Base-by-base conservation (phyloP, 2,888 invertebrate species). In the Tetragonisca angustula region DNA sequence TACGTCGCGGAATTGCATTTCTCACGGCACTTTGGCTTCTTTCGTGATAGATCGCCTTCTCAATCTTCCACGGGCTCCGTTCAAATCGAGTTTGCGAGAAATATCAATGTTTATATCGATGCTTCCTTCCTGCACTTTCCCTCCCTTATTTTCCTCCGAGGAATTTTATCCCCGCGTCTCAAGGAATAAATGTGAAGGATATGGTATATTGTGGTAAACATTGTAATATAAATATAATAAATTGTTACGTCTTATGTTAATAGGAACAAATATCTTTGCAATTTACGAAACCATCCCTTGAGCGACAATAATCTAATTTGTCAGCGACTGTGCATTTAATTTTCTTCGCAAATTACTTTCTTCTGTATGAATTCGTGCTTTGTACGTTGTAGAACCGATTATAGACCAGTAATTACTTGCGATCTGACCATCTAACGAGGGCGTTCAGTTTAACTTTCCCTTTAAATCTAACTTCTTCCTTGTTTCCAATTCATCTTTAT, bases 1-100 rank as follows among this genome's bases (percentile, higher is more conserved):
- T 79, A n/a, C 84, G 32, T 77, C 50, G 32, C 76, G 79, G 74
- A 86, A 81, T 87, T 77, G 68, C 77, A 86, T 83, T 88, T 64
- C 79, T 76, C 50, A 65, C 68, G 65, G 69, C 74, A 59, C 73
- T 79, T 76, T 75, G 24, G 32, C 71, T 17, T 24, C 74, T 11
- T 6, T 43, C 17, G 50, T 59, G 54, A 79, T 75, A 21, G 69
- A 70, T 76, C 71, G 70, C 27, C 19, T 43, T 21, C 36, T 61
- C 24, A 24, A 15, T 27, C 71, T 64, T 19, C 67, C 54, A 24
- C 6, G 5, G 9, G 15, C 61, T 36, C 59, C 4, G n/a, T 52
- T 32, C 64, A 43, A 62, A 84, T 70, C 76, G 36, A 84, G 52
- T 70, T 76, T 52, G 56, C 27, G 54, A 17, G 64, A 54, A 74